Conservation (phyloP, 2,888 invertebrate genomes). For the Apamea monoglypha region DNA sequence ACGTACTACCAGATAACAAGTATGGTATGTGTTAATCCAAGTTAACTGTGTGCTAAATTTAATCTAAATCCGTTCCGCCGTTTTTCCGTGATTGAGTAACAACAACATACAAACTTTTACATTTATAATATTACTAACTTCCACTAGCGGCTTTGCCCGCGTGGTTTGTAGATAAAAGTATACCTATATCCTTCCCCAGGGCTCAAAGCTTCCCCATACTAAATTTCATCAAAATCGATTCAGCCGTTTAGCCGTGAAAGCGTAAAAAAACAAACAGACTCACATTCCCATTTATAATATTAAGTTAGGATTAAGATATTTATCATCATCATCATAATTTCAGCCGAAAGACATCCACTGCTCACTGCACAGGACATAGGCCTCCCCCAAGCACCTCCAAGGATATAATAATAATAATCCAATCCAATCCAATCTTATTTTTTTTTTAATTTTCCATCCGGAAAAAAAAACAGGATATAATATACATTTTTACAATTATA, state of each 20-base stretch:
- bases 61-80: not conserved
- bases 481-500: too few species aligned
- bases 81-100: not conserved
- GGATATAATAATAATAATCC: too few species aligned
- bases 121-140: not conserved
- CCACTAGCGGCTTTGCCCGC: not conserved
- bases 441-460: too few species aligned
- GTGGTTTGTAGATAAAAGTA: too few species aligned
- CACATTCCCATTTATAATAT: not conserved
- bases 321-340: too few species aligned
- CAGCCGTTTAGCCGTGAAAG: not conserved
- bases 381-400: too few species aligned
- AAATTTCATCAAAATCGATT: not conserved
- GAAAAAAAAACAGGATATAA: too few species aligned
- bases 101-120: not conserved
- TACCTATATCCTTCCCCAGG: not conserved
- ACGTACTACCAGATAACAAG: not conserved
- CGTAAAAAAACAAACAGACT: not conserved
- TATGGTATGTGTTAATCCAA: not conserved
- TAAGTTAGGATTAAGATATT: too few species aligned
- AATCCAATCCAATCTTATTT: too few species aligned
- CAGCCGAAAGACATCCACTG: too few species aligned
- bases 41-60: not conserved
- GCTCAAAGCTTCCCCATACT: not conserved
- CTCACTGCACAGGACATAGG: too few species aligned